A percentile compares a stretch with the other conserved stretches of the same genome.
phyloP scores from a whole-genome alignment of 2,888 invertebrate species.

The Rhimphoctona megacephalus region DNA sequence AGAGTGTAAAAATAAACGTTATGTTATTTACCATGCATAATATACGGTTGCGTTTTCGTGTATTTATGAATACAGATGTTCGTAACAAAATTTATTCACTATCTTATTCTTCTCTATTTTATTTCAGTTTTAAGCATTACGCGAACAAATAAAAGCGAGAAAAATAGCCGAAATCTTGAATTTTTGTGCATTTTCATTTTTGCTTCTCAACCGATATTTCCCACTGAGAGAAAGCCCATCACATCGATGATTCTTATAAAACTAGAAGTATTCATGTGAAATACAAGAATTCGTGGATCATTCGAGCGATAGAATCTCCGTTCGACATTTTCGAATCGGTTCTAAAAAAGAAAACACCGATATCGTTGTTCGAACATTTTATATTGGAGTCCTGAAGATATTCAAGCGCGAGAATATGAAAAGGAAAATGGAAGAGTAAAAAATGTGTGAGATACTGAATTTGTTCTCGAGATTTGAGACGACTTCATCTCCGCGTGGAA shows the following conservation, averaged over 20 bases:
- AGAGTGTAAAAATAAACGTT: not conserved
- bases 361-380: slow-evolving; percentile 53
- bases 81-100: not conserved
- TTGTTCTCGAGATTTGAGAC: slow-evolving; percentile 8
- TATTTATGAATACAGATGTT: not conserved
- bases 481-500: slow-evolving; percentile 51
- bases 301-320: slow-evolving; percentile 24
- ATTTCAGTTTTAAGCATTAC: not conserved
- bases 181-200: not conserved
- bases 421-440: slow-evolving; percentile 25
- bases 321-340: slow-evolving; percentile 9
- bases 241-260: not conserved
- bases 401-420: slow-evolving; percentile 2
- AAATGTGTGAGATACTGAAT: slow-evolving; percentile 6
- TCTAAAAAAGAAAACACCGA: slow-evolving; percentile 23
- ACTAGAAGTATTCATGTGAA: not conserved
- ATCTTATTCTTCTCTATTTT: not conserved
- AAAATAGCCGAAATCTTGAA: not conserved
- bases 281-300: slow-evolving; percentile 6
- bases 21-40: too few species aligned
- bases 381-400: slow-evolving; percentile 27
- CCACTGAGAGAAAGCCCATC: not conserved
- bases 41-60: not conserved
- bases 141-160: not conserved
- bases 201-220: not conserved